Percentiles rank a stretch among this genome's conserved stretches.
These are phyloP conservation scores for Dissostichus mawsoni DNA, from an alignment of 2,113 vertebrate genomes.

Conservation along the genomic window DNA sequence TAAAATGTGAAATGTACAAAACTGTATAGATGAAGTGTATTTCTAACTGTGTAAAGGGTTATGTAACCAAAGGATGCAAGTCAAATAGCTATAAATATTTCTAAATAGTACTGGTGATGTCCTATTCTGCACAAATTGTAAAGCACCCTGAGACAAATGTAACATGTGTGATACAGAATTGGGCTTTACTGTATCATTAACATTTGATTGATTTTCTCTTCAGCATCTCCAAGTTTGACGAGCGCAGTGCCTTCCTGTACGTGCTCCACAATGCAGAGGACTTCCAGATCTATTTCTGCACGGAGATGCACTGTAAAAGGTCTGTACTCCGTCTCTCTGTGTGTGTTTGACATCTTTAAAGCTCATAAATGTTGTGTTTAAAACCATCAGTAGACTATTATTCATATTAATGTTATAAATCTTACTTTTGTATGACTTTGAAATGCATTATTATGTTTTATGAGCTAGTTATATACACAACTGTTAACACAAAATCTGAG, in stretches of 20 bases:
- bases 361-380: not conserved
- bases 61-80: too few relatives aligned
- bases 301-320: constrained; percentile 97
- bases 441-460: constrained; percentile 1
- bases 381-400: not conserved
- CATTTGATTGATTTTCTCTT: constrained; percentile 4
- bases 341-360: not conserved
- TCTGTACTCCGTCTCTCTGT: not conserved
- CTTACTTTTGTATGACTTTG: not conserved
- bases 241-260: constrained; percentile 96
- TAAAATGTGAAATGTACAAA: too few relatives aligned
- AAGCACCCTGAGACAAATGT: too few relatives aligned
- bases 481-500: not conserved
- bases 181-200: too few relatives aligned
- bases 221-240: constrained; percentile 98
- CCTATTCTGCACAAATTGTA: too few relatives aligned
- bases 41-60: too few relatives aligned
- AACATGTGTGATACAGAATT: too few relatives aligned
- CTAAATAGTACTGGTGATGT: too few relatives aligned
- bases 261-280: constrained; percentile 97
- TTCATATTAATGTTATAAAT: not conserved
- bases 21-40: too few relatives aligned
- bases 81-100: too few relatives aligned
- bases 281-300: constrained; percentile 99
- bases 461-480: not conserved